phyloP scores from a whole-genome alignment of 1,140 invertebrate genomes.

The Drosophila littoralis region DNA sequence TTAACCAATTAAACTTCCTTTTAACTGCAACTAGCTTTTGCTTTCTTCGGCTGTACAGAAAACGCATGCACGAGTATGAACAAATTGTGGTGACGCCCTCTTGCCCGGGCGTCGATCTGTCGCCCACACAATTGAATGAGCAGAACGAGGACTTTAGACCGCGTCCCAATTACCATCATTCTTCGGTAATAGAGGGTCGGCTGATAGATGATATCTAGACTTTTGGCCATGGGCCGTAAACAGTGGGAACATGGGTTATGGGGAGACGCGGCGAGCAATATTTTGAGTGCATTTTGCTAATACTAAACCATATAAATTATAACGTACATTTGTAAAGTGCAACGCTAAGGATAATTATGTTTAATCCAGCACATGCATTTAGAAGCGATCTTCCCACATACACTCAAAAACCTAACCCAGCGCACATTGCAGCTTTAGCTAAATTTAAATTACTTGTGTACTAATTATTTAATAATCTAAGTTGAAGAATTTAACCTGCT shows the following conservation, averaged over 20 bases:
- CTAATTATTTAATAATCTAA: constrained; percentile 42
- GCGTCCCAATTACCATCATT: constrained; percentile 96
- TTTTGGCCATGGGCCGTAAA: constrained; percentile 1
- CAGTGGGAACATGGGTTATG: constrained; percentile 9
- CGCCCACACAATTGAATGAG: constrained; percentile 94
- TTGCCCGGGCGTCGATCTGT: constrained; percentile 92
- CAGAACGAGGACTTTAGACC: constrained; percentile 97
- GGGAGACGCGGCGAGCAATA: constrained; percentile 59
- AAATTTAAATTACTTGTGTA: constrained; percentile 42
- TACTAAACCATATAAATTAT: constrained; percentile 27
- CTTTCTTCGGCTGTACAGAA: constrained; percentile 84
- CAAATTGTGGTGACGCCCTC: constrained; percentile 95
- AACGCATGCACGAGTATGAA: constrained; percentile 92
- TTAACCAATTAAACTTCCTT: neutral
- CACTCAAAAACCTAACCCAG: constrained; percentile 20
- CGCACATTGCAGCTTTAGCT: constrained; percentile 51
- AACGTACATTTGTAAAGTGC: constrained; percentile 33
- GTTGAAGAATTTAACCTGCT: constrained; percentile 34
- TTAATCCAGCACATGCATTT: constrained; percentile 45
- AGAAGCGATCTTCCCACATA: constrained; percentile 39
- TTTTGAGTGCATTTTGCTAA: constrained; percentile 57
- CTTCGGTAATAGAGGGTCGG: constrained; percentile 91
- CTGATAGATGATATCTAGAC: constrained; percentile 86
- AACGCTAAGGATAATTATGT: constrained; percentile 40
- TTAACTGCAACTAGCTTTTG: neutral